These are phyloP conservation scores for Planococcus citri DNA, from an alignment of 1,140 invertebrate genomes.

Conservation along the genomic window DNA sequence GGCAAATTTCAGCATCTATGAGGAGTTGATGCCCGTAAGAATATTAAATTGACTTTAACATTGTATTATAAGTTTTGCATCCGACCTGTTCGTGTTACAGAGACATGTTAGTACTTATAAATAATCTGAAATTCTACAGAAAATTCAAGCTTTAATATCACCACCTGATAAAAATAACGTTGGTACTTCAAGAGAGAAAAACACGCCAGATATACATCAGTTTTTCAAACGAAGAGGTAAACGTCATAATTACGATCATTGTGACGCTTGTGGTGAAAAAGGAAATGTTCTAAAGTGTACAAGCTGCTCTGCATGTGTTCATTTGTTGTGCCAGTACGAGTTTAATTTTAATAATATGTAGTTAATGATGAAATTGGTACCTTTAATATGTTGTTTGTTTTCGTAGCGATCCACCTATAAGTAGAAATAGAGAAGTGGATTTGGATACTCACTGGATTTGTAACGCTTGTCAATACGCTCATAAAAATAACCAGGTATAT, in stretches of 20 bases:
- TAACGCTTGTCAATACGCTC: neutral
- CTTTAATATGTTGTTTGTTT: neutral
- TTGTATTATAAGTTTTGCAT: neutral
- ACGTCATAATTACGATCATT: conserved; percentile 85
- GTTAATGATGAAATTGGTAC: neutral
- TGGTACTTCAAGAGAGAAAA: neutral
- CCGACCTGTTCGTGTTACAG: neutral
- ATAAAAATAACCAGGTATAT: neutral
- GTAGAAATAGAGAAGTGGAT: neutral
- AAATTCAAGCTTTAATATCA: conserved; percentile 9
- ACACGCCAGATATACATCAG: neutral
- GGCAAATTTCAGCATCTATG: neutral
- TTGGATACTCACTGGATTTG: neutral
- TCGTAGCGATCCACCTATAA: neutral
- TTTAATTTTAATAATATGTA: neutral
- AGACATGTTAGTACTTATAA: neutral
- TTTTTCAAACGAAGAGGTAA: conserved; percentile 40
- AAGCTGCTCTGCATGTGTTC: conserved; percentile 86
- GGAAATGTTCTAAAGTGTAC: conserved; percentile 94
- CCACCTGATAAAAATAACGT: neutral
- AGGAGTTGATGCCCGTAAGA: conserved; percentile 11
- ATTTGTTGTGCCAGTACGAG: conserved; percentile 76
- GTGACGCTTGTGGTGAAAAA: conserved; percentile 83
- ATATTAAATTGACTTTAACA: neutral
- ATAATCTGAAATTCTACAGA: neutral